Base-by-base conservation (phyloP, 2,797 vertebrate genomes). In the Cygnus olor region DNA sequence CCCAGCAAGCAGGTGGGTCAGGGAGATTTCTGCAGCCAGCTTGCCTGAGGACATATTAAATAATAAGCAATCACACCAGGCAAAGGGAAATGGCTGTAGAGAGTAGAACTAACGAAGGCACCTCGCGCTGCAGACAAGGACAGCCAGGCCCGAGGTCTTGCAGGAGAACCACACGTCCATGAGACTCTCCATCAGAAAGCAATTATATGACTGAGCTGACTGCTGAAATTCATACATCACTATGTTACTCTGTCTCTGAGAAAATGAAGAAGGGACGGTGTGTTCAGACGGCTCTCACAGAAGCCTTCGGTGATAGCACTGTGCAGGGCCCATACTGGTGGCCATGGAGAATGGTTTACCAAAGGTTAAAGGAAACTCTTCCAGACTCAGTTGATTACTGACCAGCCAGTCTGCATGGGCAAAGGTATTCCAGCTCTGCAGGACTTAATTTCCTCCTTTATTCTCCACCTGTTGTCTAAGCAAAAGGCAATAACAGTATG, bases 71-170 rank as follows among this genome's bases (percentile, higher is more conserved):
- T 65, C 87, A 14, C 85, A 21, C 14, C 6, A 80, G 80, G 65
- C 32, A 18, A 22, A 42, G 89, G 86, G 36, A 83, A 86, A 90
- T 78, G 57, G 45, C 88, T 54, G 58, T 1, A 73, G 94, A 88
- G 93, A n/a, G 93, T 83, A 90, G 93, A 95, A 88, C 77, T 83
- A 74, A 88, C 71, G 91, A 32, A 13, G 86, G 89, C 54, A 27
- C 34, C 42, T 88, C 32, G 16, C 6, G 5, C 82, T 3, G 92
- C 92, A 91, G 85, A 65, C 5, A 2, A 4, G 44, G 18, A 3
- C 3, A 0, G 17, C 5, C 77, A n/a, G 45, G 22, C 58, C 82
- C 77, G 28, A 28, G 85, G 64, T n/a, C 80, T 58, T 80, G 0
- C 6, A 65, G 83, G 42, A 76, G 69, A 77, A 11, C 42, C 65